Base-by-base conservation (phyloP, 2,797 vertebrate genomes). In the Chrosomus eos region DNA sequence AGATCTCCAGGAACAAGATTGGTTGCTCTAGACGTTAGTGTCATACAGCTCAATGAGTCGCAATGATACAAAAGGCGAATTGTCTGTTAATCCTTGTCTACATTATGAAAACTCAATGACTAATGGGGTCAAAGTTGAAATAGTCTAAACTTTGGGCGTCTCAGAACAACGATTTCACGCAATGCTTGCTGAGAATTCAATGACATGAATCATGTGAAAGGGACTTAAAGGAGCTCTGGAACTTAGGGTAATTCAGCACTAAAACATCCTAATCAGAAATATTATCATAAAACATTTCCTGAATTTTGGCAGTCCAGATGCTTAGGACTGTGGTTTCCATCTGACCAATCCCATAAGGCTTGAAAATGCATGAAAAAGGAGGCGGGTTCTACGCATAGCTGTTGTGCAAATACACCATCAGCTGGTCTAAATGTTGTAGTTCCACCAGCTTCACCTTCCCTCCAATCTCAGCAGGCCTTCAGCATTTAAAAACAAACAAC, bases 401-500 rank as follows among this genome's bases (percentile, higher is more conserved):
- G 18, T 51, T 6, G 31, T 31, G 36, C 67, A 81, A 10, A 36
- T 73, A 86, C 82, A 83, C 58, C 58, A 28, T 60, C n/a, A 26
- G 58, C 58, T 78, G 83, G 82, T 74, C 74, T 55, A 86, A 38
- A 16, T 51, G 73, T 67, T 80, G 58, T 18, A 70, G 38, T 60
- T 85, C 60, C 53, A 36, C 75, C 51, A 21, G 80, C 81, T 75
- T 81, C 68, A 19, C 82, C 85, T 73, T 60, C 68, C 66, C 76
- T 88, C 58, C 40, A 70, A 85, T 84, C 66, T 53, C 75, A 84
- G 67, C 9, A 72, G 78, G 62, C 73, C 84, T 83, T 83, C 85
- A 51, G 66, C 28, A 80, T 84, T 82, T 73, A 72, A 85, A 83
- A 88, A 78, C 60, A 87, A 82, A 80, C 83, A 87, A 80, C 71